Percentiles rank a stretch among this genome's conserved stretches.
Conservation (phyloP, 2,888 invertebrate species). For the Rhodophaea formosa region DNA sequence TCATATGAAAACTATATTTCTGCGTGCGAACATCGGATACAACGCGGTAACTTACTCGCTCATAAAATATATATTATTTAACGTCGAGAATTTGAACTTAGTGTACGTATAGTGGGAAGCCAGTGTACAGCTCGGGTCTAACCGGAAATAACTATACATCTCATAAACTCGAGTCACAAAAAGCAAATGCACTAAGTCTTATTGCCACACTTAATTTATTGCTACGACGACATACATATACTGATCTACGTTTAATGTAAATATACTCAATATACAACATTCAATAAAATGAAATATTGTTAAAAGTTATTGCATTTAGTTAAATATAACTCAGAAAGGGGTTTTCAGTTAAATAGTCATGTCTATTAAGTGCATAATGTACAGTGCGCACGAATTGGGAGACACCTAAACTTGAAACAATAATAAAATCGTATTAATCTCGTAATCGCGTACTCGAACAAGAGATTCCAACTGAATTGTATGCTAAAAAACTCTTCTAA, state of each 20-base stretch:
- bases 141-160: conserved; percentile 51
- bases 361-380: conserved; percentile 54
- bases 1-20: conserved; percentile 53
- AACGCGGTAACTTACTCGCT: conserved; percentile 51
- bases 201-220: conserved; percentile 79
- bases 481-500: conserved; percentile 69
- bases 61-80: conserved; percentile 71
- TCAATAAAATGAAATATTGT: conserved; percentile 72
- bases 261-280: conserved; percentile 74
- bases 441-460: conserved; percentile 38
- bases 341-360: conserved; percentile 44
- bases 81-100: conserved; percentile 74
- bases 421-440: conserved; percentile 33
- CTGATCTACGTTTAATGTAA: conserved; percentile 70
- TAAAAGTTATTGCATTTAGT: conserved; percentile 70
- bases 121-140: conserved; percentile 67
- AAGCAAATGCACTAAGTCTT: conserved; percentile 75
- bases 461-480: conserved; percentile 58
- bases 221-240: conserved; percentile 71
- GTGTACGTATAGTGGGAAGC: conserved; percentile 67
- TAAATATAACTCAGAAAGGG: conserved; percentile 56
- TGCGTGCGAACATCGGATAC: conserved; percentile 13
- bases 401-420: conserved; percentile 14
- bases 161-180: conserved; percentile 53
- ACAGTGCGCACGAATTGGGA: conserved; percentile 53